Base-by-base conservation (phyloP, 2,113 vertebrate species). In the human (Homo sapiens) region DNA sequence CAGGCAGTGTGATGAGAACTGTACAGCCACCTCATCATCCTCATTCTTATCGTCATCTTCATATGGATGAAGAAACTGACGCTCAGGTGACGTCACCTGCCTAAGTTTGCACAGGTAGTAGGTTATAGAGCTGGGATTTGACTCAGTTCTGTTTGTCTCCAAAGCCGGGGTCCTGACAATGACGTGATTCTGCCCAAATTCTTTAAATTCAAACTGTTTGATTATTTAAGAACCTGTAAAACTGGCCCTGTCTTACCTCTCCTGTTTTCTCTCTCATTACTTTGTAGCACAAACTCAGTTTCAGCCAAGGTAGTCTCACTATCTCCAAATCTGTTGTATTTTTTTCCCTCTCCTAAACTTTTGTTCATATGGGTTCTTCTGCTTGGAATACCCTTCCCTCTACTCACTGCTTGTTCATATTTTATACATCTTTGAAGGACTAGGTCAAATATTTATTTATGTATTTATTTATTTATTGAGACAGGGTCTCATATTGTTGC, bases 91-190 rank as follows among this genome's bases (percentile, higher is more conserved):
- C 17, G 18, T 76, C 25, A 3, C 32, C 76, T 48, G 50, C 43
- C 50, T 48, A 68, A 68, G 45, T 11, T 86, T 92, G n/a, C 45
- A 73, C 48, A 89, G 48, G n/a, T 89, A 89, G 57, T 85, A 22
- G 82, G 55, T 92, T 95, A 85, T 20, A 85, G 72, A 93, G 10
- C 66, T 84, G 50, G n/a, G 32, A 73, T 97, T 97, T 43, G 40
- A 61, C 59, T 76, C n/a, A 57, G 13, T 93, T 89, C 17, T 95
- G 2, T 92, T 89, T 93, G 79, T 14, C 35, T 91, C 38, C 91
- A 95, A 80, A 96, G 52, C 52, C 85, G 1, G 83, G 38, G 48
- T 38, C 55, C 27, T 87, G 70, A 96, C 78, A 86, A 4, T 27
- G 81, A 45, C 61, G 23, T n/a, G 88, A 18, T 92, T 92, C 79